phyloP scores from a whole-genome alignment of 1,140 invertebrate species.

The Gryon sp. region DNA sequence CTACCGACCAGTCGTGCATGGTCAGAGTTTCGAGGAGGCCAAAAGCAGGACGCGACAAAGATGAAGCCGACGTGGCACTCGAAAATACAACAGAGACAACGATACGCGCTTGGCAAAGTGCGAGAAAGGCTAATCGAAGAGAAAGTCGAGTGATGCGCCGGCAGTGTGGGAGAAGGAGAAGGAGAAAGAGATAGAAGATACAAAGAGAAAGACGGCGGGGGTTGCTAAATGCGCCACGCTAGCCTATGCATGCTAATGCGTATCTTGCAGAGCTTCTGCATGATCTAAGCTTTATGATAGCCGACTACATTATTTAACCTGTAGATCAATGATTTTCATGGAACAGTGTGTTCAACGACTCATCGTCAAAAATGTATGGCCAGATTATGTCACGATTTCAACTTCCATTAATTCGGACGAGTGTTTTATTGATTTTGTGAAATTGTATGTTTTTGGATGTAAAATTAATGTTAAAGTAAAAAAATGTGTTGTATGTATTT shows the following conservation, averaged over 20 bases:
- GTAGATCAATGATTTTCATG: conserved; percentile 61
- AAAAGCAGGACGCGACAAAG: conserved; percentile 21
- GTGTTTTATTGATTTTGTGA: not conserved
- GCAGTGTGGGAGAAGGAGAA: no score
- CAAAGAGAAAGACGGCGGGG: conserved; percentile 30
- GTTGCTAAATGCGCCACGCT: conserved; percentile 70
- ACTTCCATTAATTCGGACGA: not conserved
- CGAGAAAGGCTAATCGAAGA: conserved; percentile 45
- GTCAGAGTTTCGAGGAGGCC: conserved; percentile 45
- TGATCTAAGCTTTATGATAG: conserved; percentile 58
- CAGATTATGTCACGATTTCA: conserved; percentile 8
- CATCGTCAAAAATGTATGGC: conserved; percentile 30
- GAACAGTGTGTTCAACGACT: conserved; percentile 27
- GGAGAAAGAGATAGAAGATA: conserved; percentile 14
- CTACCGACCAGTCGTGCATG: conserved; percentile 43
- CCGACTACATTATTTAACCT: conserved; percentile 66
- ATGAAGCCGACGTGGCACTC: not conserved
- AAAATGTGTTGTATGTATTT: no score
- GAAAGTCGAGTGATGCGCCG: no score
- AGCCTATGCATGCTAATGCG: conserved; percentile 76
- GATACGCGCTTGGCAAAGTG: not conserved
- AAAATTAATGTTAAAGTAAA: no score
- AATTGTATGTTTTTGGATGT: no score
- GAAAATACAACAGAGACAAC: not conserved
- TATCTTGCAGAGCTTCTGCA: conserved; percentile 69